Evolutionary conservation across 2,888 invertebrate genomes (phyloP).

Genomic region (Dicycla oo): DNA sequence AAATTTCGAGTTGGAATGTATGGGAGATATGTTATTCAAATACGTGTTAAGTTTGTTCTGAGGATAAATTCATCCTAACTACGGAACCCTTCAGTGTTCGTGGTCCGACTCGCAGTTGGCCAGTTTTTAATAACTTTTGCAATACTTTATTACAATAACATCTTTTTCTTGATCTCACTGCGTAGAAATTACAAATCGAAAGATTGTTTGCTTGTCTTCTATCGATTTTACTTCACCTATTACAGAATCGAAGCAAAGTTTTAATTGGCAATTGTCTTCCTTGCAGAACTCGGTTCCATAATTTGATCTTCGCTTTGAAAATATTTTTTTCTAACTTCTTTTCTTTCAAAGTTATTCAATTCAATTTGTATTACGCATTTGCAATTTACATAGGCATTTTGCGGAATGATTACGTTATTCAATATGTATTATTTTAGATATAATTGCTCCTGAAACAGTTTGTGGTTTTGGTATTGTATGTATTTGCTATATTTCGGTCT

Average conservation of each 20-base stretch:
- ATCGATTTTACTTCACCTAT: slow-evolving; percentile 37
- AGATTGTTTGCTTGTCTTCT: slow-evolving; percentile 17
- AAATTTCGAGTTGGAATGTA: too few relatives aligned
- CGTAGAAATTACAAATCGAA: slow-evolving; percentile 2
- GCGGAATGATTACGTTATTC: background rate
- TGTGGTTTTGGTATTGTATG: slow-evolving; percentile 4
- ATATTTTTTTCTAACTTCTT: slow-evolving; percentile 41
- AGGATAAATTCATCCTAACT: too few relatives aligned
- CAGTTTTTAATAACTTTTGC: too few relatives aligned
- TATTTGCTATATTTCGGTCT: slow-evolving; percentile 23
- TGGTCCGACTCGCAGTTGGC: too few relatives aligned
- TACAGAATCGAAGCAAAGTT: slow-evolving; percentile 42
- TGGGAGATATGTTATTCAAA: too few relatives aligned
- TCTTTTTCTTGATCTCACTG: too few relatives aligned
- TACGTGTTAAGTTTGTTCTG: too few relatives aligned
- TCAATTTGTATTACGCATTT: slow-evolving; percentile 26
- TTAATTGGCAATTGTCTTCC: slow-evolving; percentile 54
- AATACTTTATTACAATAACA: background rate
- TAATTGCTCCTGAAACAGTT: slow-evolving; percentile 22
- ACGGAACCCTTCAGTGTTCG: too few relatives aligned
- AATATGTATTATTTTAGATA: slow-evolving; percentile 5
- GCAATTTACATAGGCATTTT: slow-evolving; percentile 22
- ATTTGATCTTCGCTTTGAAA: slow-evolving; percentile 39
- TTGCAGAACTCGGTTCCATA: slow-evolving; percentile 42
- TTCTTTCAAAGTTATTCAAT: slow-evolving; percentile 37